phyloP scores from a whole-genome alignment of 2,113 vertebrate genomes.

The Gnathonemus echidnorhynchus region DNA sequence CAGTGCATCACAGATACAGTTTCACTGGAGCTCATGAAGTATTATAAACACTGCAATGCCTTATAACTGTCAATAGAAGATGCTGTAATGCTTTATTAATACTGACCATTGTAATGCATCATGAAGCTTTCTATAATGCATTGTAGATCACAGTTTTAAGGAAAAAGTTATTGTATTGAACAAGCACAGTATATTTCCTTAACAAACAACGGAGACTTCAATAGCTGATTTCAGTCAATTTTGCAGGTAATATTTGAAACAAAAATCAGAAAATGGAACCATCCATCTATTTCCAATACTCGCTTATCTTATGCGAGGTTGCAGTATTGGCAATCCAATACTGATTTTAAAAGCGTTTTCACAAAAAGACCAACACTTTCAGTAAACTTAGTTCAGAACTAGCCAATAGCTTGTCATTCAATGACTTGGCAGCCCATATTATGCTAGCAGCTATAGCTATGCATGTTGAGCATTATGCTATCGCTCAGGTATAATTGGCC shows the following conservation, averaged over 20 bases:
- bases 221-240: background rate
- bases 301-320: background rate
- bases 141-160: background rate
- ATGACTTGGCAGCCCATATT: background rate
- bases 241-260: background rate
- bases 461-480: background rate
- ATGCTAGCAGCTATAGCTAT: background rate
- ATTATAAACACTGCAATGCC: background rate
- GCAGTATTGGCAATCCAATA: background rate
- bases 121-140: background rate
- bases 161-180: background rate
- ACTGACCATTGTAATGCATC: background rate
- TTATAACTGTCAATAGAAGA: background rate
- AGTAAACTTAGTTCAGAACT: background rate
- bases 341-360: background rate
- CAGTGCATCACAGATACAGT: background rate
- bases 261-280: background rate
- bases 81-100: background rate
- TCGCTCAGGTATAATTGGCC: background rate
- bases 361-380: background rate
- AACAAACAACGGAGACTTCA: background rate
- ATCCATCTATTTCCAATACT: background rate
- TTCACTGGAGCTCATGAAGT: background rate
- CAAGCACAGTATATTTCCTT: background rate
- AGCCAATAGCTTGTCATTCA: background rate